phyloP scores from a whole-genome alignment of 2,888 invertebrate species.

The Cartodere bifasciata region DNA sequence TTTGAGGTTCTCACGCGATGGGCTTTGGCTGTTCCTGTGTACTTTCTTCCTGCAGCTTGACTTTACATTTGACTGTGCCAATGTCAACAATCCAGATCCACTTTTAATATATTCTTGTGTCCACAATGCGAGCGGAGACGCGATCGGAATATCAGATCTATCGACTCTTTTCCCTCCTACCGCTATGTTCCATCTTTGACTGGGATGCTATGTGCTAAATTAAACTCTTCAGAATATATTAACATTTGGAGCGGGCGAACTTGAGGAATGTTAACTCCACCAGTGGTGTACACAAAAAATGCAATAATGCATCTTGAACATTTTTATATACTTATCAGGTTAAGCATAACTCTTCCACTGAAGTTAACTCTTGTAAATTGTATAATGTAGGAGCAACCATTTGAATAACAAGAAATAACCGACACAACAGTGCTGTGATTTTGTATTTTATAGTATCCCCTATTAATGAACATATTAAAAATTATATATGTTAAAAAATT shows the following conservation, averaged over 20 bases:
- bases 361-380: too few species aligned
- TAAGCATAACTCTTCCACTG: too few species aligned
- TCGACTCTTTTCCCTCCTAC: slow-evolving; percentile 15
- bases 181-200: slow-evolving; percentile 23
- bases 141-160: slow-evolving; percentile 34
- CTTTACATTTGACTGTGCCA: slow-evolving; percentile 29
- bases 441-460: too few species aligned
- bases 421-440: too few species aligned
- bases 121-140: slow-evolving; percentile 34
- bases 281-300: too few species aligned
- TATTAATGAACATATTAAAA: too few species aligned
- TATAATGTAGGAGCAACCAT: too few species aligned
- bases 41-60: slow-evolving; percentile 4
- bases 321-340: too few species aligned
- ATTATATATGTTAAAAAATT: too few species aligned
- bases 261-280: slow-evolving; percentile 11
- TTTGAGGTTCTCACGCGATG: slow-evolving; percentile 27
- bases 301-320: too few species aligned
- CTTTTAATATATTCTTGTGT: slow-evolving; percentile 38
- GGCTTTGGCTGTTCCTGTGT: slow-evolving; percentile 8
- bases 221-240: slow-evolving; percentile 38
- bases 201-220: slow-evolving; percentile 36
- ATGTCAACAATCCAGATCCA: slow-evolving; percentile 36
- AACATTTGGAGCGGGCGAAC: slow-evolving; percentile 30
- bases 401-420: too few species aligned